Base-by-base conservation (phyloP, 2,888 invertebrate species). In the Pachycephus smyrnensis region DNA sequence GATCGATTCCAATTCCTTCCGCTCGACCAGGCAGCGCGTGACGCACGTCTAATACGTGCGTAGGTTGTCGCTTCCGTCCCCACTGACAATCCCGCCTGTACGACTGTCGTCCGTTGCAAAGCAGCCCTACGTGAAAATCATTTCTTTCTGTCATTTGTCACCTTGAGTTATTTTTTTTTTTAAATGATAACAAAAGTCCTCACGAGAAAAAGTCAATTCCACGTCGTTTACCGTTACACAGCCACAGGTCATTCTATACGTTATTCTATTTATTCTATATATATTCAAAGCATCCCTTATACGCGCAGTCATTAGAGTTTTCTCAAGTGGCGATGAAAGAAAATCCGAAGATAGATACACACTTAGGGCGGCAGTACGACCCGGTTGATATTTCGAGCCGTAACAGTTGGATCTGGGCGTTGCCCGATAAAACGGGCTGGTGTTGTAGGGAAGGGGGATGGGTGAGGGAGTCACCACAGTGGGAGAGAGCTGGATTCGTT, bases 401-500 rank as follows among this genome's bases (percentile, higher is more conserved):
- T 68, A 33, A n/a, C 32, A 31, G 37, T 77, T 31, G 71, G 78
- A 79, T 76, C 80, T 80, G 82, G 82, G 81, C 79, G 80, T 81
- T 80, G 84, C 80, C 79, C 80, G 78, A 79, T 75, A 81, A 80
- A 80, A 77, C 69, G 76, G 75, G 73, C 79, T 76, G 79, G 71
- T 71, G 75, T 40, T 35, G 31, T 69, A 75, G 76, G 73, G 40
- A 73, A 75, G 73, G 12, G 71, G 12, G 75, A 73, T 35, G 12
- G 68, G 68, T 31, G 11, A 37, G 55, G 76, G 37, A 30, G 69
- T 68, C 55, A 68, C 71, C 69, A 31, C 55, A 35, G 33, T 33
- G 55, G 76, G 73, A 68, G 73, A 71, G 69, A 78, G 78, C 75
- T 73, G 79, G 80, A 83, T 83, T 84, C 79, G 80, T 81, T 83